Evolutionary conservation across 1,140 invertebrate species (phyloP), one percentile per base, ranked within the genome.

Genomic region (Cotesia chilonis): DNA sequence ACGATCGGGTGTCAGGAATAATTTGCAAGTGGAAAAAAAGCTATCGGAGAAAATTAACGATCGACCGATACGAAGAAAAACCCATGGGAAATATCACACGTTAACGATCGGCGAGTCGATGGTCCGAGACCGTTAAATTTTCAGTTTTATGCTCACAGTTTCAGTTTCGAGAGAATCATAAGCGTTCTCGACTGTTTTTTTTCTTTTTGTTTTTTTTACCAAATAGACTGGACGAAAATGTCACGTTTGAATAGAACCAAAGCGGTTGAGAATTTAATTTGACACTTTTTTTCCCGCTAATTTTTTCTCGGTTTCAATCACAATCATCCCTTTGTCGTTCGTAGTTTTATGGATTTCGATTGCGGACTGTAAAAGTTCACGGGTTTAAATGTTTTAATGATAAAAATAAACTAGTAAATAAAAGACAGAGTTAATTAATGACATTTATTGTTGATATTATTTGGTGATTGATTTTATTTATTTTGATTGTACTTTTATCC

Each of bases 141-240:
- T 64, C 64, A 60, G 69, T 70, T 70, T 61, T 36, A 71, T 71
- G 52, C 64, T 65, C 54, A 47, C 54, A 4, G 17, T 64, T 28
- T 63, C 37, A 41, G 36, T n/a, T 60, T 64, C 59, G 9, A 61
- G 36, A 65, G 28, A 71, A 37, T 36, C 60, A 64, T 71, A 64
- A 64, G 69, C 60, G 69, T 64, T 64, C 54, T 63, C 64, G 35
- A 17, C 20, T 35, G 4, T 28, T 12, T 47, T 67, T 67, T 47
- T 47, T 20, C 17, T 28, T 3, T 47, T 67, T 67, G 54, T 67
- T 47, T 47, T 20, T 28, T 28, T n/a, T 47, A 51, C 51, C 41
- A 52, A 35, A 28, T 52, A 14, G 28, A 38, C 10, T 10, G 60
- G 60, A 35, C 14, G 4, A 52, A 67, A 67, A 52, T 67, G 47